Conservation (phyloP, 2,113 vertebrate species). For the Cricetomys ansorgei region DNA sequence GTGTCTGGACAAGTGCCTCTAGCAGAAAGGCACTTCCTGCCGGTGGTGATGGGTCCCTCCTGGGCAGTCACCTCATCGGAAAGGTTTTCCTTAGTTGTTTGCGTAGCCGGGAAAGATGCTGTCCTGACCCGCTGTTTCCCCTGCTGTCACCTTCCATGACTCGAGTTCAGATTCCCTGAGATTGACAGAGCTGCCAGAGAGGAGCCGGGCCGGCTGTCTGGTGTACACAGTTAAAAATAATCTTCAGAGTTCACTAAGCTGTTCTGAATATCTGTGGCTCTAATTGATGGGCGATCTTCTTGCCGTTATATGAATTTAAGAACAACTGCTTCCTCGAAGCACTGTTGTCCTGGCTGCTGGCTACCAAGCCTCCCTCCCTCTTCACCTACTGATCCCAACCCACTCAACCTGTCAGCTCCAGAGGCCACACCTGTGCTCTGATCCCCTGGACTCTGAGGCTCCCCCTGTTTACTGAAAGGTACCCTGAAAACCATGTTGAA, state of each 20-base stretch:
- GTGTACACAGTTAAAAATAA: constrained; percentile 73
- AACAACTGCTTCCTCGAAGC: constrained; percentile 31
- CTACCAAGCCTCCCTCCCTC: neutral
- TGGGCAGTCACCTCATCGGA: neutral
- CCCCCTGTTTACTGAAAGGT: constrained; percentile 12
- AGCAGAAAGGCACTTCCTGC: neutral
- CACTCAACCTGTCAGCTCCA: neutral
- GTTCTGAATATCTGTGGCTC: constrained; percentile 62
- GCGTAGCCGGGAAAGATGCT: neutral
- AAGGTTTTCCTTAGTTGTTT: neutral
- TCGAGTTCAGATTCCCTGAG: constrained; percentile 69
- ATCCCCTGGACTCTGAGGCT: neutral
- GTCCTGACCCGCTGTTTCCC: neutral
- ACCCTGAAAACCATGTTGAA: constrained; percentile 15
- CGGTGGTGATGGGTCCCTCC: neutral
- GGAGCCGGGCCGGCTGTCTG: constrained; percentile 66
- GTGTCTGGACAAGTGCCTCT: neutral
- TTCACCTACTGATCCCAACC: neutral
- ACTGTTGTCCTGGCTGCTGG: neutral
- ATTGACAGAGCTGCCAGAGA: constrained; percentile 69
- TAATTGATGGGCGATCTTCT: constrained; percentile 59
- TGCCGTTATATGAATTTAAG: constrained; percentile 64
- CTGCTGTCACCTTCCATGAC: constrained; percentile 43
- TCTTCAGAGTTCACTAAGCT: constrained; percentile 63
- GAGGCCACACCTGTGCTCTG: constrained; percentile 39